Conservation (phyloP, 1,140 invertebrate genomes). For the Pristionchus pacificus region DNA sequence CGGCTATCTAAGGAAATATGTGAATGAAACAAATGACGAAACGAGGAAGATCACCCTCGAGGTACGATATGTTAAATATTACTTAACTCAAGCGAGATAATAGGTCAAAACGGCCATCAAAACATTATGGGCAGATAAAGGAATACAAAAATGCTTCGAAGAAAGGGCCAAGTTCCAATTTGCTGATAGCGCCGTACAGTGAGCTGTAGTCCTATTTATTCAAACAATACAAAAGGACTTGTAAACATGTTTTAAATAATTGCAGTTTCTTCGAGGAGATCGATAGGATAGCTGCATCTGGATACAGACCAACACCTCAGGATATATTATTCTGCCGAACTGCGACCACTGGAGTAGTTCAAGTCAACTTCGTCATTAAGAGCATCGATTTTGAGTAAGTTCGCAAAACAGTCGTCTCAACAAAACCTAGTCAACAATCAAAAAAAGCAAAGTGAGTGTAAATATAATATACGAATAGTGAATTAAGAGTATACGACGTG, state of each 20-base stretch:
- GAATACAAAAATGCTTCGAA: slow-evolving; percentile 19
- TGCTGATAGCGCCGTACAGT: slow-evolving; percentile 26
- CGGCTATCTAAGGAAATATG: background rate
- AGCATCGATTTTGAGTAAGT: slow-evolving; percentile 24
- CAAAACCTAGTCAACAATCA: background rate
- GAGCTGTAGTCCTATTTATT: background rate
- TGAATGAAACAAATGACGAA: background rate
- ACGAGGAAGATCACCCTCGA: background rate
- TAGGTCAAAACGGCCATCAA: slow-evolving; percentile 15
- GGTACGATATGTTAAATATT: background rate
- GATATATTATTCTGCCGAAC: slow-evolving; percentile 33
- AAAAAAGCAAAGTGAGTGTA: background rate
- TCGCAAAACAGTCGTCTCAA: no score
- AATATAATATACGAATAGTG: background rate
- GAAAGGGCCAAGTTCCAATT: slow-evolving; percentile 20
- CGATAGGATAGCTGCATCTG: slow-evolving; percentile 16
- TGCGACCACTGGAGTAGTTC: slow-evolving; percentile 32
- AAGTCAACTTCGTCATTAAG: slow-evolving; percentile 32
- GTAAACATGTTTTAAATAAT: background rate
- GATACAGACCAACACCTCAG: slow-evolving; percentile 31
- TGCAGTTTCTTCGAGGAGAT: slow-evolving; percentile 35
- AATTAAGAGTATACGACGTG: slow-evolving; percentile 58
- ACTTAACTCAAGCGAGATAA: background rate
- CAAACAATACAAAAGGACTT: background rate
- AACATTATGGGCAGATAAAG: slow-evolving; percentile 24